phyloP scores from a whole-genome alignment of 1,140 invertebrate genomes.

The Polypedilum pembai region DNA sequence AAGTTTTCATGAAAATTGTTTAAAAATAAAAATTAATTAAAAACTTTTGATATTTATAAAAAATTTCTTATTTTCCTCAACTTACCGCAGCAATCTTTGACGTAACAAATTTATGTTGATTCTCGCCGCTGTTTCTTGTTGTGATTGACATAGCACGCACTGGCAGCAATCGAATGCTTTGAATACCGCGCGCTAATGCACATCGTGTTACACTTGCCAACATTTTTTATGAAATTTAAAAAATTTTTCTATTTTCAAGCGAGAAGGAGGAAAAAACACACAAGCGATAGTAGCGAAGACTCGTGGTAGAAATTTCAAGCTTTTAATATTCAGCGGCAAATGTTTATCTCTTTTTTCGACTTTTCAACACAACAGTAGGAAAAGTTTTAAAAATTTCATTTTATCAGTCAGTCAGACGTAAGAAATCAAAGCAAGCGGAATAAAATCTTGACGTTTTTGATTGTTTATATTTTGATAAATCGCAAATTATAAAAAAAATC shows the following conservation, averaged over 20 bases:
- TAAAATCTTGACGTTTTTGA: too few relatives aligned
- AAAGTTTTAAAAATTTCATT: too few relatives aligned
- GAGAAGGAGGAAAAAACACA: background rate
- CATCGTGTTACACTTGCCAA: background rate
- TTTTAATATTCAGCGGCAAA: background rate
- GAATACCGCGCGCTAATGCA: background rate
- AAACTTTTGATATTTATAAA: background rate
- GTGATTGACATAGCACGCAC: background rate
- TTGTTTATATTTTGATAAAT: too few relatives aligned
- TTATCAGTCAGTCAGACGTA: too few relatives aligned
- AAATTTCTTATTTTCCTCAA: background rate
- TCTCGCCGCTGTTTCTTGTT: background rate
- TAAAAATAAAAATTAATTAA: too few relatives aligned
- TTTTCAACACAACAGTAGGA: too few relatives aligned
- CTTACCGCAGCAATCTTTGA: conserved; percentile 16
- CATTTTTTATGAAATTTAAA: conserved; percentile 4
- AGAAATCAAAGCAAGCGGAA: too few relatives aligned
- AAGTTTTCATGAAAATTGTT: too few relatives aligned
- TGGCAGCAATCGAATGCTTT: background rate
- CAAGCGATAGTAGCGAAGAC: background rate
- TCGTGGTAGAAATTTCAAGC: background rate
- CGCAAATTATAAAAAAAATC: too few relatives aligned
- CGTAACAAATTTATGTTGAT: conserved; percentile 11
- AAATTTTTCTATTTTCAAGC: background rate
- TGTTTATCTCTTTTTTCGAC: too few relatives aligned